Conservation (phyloP, 2,113 vertebrate species). For the Chroicocephalus ridibundus region DNA sequence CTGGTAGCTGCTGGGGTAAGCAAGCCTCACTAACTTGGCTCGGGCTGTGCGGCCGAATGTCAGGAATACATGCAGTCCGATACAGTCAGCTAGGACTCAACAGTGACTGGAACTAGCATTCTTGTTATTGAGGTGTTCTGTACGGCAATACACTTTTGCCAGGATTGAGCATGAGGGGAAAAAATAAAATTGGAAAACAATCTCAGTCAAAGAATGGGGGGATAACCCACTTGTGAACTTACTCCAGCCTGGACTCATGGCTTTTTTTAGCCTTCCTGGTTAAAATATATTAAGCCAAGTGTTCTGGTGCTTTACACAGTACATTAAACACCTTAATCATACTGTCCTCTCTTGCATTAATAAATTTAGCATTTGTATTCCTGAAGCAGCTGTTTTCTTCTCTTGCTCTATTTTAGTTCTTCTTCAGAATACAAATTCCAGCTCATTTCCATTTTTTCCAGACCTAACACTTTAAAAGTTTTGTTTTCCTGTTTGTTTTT, state of each 20-base stretch:
- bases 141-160: background rate
- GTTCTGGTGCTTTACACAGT: conserved; percentile 42
- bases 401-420: conserved; percentile 15
- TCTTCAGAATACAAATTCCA: conserved; percentile 49
- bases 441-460: conserved; percentile 63
- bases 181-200: background rate
- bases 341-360: conserved; percentile 40
- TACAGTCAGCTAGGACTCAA: background rate
- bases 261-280: background rate
- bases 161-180: background rate
- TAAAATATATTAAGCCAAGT: conserved; percentile 29
- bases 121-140: background rate
- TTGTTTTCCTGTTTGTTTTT: background rate
- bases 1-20: background rate
- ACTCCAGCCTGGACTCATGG: background rate
- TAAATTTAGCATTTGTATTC: conserved; percentile 55
- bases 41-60: background rate
- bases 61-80: background rate
- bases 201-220: background rate
- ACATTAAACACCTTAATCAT: conserved; percentile 58
- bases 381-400: conserved; percentile 34
- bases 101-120: background rate
- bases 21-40: background rate
- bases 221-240: background rate
- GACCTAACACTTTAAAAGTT: background rate